phyloP scores from a whole-genome alignment of 2,888 invertebrate genomes.

The Prenolepis imparis region DNA sequence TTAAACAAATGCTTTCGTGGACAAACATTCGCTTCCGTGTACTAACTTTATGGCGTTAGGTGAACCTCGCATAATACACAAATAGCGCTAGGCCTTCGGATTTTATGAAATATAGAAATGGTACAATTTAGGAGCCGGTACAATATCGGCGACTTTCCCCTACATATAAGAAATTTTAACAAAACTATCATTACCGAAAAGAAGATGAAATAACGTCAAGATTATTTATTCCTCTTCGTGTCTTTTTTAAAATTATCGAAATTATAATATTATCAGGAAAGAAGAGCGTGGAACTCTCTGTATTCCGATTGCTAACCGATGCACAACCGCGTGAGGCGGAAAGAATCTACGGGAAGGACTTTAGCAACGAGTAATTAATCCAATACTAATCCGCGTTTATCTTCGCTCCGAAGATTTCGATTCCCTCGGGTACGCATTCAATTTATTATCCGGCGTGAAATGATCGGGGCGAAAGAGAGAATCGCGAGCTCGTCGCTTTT shows the following conservation, averaged over 20 bases:
- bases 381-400: slow-evolving; percentile 31
- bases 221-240: neutral
- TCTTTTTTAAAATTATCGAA: neutral
- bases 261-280: neutral
- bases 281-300: too few species aligned
- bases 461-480: slow-evolving; percentile 38
- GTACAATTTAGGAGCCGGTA: too few species aligned
- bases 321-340: neutral
- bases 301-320: neutral
- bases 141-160: too few species aligned
- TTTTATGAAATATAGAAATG: too few species aligned
- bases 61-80: too few species aligned
- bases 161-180: neutral
- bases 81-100: too few species aligned
- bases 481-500: slow-evolving; percentile 27
- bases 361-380: slow-evolving; percentile 13
- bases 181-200: neutral
- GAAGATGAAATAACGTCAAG: neutral
- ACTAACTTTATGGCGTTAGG: too few species aligned
- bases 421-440: neutral
- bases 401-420: slow-evolving; percentile 18
- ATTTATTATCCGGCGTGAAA: slow-evolving; percentile 46
- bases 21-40: too few species aligned
- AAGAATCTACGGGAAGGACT: neutral
- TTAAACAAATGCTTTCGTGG: too few species aligned